Base-by-base conservation (phyloP, 2,888 invertebrate species). In the Heliconius ethilla region DNA sequence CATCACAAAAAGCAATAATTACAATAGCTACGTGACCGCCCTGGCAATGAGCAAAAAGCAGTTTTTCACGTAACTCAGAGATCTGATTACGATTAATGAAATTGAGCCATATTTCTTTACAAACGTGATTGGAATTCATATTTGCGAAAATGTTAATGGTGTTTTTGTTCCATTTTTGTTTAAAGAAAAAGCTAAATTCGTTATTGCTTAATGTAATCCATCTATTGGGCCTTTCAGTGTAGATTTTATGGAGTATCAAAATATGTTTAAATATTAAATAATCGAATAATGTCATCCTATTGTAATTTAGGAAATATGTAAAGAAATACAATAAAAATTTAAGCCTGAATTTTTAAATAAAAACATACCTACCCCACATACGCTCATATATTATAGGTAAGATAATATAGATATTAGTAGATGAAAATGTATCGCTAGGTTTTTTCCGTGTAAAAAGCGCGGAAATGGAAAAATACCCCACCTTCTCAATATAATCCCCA, bases 11-110 rank as follows among this genome's bases (percentile, higher is more conserved):
- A 45, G 33, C 59, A n/a, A 63, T 74, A 63, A 63, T 73, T 63
- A 74, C 62, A 63, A 62, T 74, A 62, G 5, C 27, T 27, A 63
- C 74, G 74, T 63, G 74, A 63, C 40, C 25, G 25, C 63, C 63
- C 4, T 63, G 40, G 25, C 37, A 74, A 74, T 7, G 40, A 74
- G 62, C 27, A 22, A 27, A 40, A 74, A n/a, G 40, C 63, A 18
- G 37, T 70, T 63, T 74, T 63, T 74, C 62, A 74, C 72, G 72
- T n/a, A 72, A 40, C 40, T 37, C 59, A 0, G 18, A 74, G 63
- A 74, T 74, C 63, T 45, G 63, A 74, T 62, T 74, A 63, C 63
- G 40, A 63, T 74, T 74, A 63, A 63, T 74, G 63, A 63, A 72
- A 72, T 55, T 59, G 37, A 74, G 62, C 63, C 74, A 74, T 74